Evolutionary conservation across 2,797 vertebrate species (phyloP), one percentile per base, ranked within the genome.

Genomic region (Trachurus trachurus): DNA sequence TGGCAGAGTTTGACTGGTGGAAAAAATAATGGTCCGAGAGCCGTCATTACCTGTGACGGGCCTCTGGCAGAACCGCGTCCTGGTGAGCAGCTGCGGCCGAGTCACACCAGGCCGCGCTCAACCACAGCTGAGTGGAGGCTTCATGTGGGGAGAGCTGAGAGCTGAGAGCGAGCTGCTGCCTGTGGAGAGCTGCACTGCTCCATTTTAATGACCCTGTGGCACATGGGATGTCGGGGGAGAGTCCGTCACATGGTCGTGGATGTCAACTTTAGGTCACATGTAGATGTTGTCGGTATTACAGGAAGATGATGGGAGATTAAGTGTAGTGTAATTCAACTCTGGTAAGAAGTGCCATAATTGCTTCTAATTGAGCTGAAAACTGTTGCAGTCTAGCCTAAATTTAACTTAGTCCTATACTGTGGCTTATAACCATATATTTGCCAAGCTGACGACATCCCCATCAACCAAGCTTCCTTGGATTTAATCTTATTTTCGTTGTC

Each of bases 41-140:
- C 63, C n/a, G 53, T 81, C 86, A 73, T 79, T 83, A 80, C 61
- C 60, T 84, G 74, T 77, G 78, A 90, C 58, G 72, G 71, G 66
- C 85, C 59, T 78, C 71, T 52, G 74, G 81, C 80, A 81, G 67
- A 75, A 76, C 62, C 37, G 2, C 12, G n/a, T 80, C 73, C 64
- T 69, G 67, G 29, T 75, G 74, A 83, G 73, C 69, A 71, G 78
- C 71, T 63, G 83, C 19, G 53, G 66, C 71, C 73, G 68, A 72
- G 62, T 80, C 70, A 79, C 54, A 57, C 66, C 80, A 77, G 80
- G 49, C 26, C 26, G 26, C 21, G 16, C n/a, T 54, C n/a, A 21
- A 50, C 42, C 44, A 53, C 76, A 78, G 59, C 66, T 71, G 68
- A 62, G 26, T 44, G 42, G 29, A 50, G 45, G 70, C 42, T 60